Evolutionary conservation across 2,113 vertebrate species (phyloP).

Genomic region (Eonycteris spelaea): DNA sequence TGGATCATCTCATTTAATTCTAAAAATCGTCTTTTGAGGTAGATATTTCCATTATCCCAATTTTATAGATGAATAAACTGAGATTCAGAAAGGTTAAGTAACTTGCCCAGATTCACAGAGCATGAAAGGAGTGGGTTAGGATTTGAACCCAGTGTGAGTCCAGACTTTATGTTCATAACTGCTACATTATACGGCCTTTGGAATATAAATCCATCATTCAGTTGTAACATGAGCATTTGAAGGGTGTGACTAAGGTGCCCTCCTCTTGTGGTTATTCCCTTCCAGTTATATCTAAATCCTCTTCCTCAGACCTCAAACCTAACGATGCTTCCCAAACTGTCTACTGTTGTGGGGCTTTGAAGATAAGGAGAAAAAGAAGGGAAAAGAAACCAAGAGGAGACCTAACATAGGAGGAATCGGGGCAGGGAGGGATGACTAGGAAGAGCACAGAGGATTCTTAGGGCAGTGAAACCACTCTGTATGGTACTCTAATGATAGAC

Average conservation of each 20-base stretch:
- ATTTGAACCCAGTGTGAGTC: not conserved
- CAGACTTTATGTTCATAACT: not conserved
- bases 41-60: not conserved
- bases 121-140: not conserved
- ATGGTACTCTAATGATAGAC: not conserved
- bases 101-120: slow-evolving; percentile 3
- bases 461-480: not conserved
- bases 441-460: not conserved
- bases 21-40: not conserved
- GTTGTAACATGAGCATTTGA: not conserved
- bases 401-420: not conserved
- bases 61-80: slow-evolving; percentile 12
- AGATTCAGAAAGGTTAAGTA: slow-evolving; percentile 27
- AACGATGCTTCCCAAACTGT: not conserved
- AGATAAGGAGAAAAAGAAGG: not conserved
- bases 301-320: not conserved
- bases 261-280: not conserved
- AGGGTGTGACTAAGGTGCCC: not conserved
- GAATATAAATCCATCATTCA: not conserved
- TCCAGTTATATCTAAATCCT: not conserved
- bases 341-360: not conserved
- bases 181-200: not conserved
- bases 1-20: not conserved
- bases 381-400: not conserved
- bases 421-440: not conserved